These are phyloP conservation scores for Eurystomus glaucurus DNA, from an alignment of 2,797 vertebrate species.

Conservation along the genomic window DNA sequence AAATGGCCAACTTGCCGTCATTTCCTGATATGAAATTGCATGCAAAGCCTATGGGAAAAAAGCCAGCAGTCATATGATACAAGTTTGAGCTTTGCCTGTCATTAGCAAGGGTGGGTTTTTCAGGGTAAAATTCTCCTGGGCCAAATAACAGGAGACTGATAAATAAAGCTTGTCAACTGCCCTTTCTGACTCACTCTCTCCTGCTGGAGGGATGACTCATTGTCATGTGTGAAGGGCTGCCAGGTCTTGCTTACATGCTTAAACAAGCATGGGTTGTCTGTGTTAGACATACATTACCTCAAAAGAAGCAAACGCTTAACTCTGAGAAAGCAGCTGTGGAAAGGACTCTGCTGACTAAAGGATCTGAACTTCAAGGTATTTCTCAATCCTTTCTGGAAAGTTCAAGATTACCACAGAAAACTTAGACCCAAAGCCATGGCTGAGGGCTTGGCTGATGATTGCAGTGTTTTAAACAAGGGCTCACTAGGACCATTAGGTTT, in stretches of 20 bases:
- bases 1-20: not conserved
- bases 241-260: slow-evolving; percentile 64
- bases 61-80: not conserved
- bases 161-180: slow-evolving; percentile 70
- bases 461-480: not conserved
- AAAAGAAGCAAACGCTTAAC: not conserved
- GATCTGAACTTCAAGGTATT: slow-evolving; percentile 54
- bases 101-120: slow-evolving; percentile 63
- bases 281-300: not conserved
- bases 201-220: slow-evolving; percentile 66
- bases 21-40: not conserved
- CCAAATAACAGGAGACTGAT: slow-evolving; percentile 69
- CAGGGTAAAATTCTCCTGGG: slow-evolving; percentile 43
- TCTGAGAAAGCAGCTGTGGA: slow-evolving; percentile 32
- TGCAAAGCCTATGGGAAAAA: not conserved
- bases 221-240: slow-evolving; percentile 59
- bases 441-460: not conserved
- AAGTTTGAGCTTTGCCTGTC: slow-evolving; percentile 30
- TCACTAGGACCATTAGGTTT: not conserved
- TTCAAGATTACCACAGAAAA: slow-evolving; percentile 49
- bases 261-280: slow-evolving; percentile 54
- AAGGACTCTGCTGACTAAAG: slow-evolving; percentile 66
- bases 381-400: slow-evolving; percentile 60
- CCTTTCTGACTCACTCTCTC: slow-evolving; percentile 75
- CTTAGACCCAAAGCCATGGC: not conserved